phyloP scores from a whole-genome alignment of 2,888 invertebrate species.

The Protophormia terraenovae region DNA sequence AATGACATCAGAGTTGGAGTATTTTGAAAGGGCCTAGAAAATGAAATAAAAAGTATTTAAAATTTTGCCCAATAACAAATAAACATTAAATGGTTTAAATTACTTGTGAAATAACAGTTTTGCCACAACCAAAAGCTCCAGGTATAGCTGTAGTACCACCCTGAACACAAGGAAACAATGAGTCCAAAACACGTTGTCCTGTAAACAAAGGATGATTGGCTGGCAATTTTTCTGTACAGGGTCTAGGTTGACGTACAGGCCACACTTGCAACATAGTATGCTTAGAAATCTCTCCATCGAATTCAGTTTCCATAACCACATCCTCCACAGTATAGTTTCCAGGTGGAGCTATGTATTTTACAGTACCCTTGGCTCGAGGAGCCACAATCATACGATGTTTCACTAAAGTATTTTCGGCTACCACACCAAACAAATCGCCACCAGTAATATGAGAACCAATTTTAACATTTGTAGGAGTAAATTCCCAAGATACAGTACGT shows the following conservation, averaged over 20 bases:
- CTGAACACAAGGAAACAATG: slow-evolving; percentile 98
- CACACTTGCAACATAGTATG: slow-evolving; percentile 98
- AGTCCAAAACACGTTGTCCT: slow-evolving; percentile 97
- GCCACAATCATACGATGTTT: slow-evolving; percentile 97
- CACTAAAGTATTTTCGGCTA: slow-evolving; percentile 97
- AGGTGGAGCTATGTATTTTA: slow-evolving; percentile 94
- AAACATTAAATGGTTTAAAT: neutral
- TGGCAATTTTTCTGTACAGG: slow-evolving; percentile 96
- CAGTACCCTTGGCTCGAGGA: slow-evolving; percentile 95
- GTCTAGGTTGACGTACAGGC: slow-evolving; percentile 98
- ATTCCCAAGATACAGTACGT: slow-evolving; percentile 92
- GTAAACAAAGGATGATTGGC: slow-evolving; percentile 98
- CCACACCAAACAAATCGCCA: slow-evolving; percentile 96
- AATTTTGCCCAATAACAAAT: neutral
- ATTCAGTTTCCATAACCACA: slow-evolving; percentile 96
- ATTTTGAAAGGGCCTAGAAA: slow-evolving; percentile 92
- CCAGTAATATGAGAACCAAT: slow-evolving; percentile 98
- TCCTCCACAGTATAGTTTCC: slow-evolving; percentile 97
- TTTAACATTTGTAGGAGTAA: slow-evolving; percentile 89
- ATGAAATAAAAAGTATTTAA: neutral
- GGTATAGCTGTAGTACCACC: slow-evolving; percentile 99
- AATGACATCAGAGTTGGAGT: slow-evolving; percentile 99
- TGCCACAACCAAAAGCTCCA: slow-evolving; percentile 99
- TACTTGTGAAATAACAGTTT: slow-evolving; percentile 84
- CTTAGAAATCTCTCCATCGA: slow-evolving; percentile 94